phyloP scores from a whole-genome alignment of 2,888 invertebrate genomes.

The Oscheius sp. region DNA sequence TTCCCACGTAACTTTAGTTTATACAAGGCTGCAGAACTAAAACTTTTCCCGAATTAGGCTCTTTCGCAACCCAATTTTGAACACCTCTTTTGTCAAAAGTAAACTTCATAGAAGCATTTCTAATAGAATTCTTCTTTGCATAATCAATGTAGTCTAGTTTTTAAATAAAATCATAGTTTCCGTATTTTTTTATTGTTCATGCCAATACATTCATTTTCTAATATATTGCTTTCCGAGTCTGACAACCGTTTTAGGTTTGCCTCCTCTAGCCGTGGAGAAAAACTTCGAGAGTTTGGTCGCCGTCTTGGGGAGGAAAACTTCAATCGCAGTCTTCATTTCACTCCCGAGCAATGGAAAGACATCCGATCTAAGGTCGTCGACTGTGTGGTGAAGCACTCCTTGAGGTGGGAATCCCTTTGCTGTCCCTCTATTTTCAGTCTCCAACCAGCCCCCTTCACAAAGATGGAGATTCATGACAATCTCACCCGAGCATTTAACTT shows the following conservation, averaged over 20 bases:
- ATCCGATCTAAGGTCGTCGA: conserved; percentile 52
- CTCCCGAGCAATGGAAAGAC: conserved; percentile 62
- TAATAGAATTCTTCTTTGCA: no score
- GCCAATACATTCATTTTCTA: no score
- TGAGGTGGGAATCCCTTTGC: conserved; percentile 9
- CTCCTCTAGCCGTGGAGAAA: conserved; percentile 19
- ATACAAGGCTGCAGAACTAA: no score
- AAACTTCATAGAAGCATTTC: no score
- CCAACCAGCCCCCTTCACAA: conserved; percentile 25
- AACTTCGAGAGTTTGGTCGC: conserved; percentile 32
- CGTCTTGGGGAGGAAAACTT: conserved; percentile 41
- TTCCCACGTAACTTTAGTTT: no score
- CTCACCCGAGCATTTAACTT: conserved; percentile 63
- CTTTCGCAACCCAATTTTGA: no score
- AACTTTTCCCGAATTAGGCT: no score
- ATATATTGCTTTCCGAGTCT: no score
- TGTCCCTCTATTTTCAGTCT: conserved; percentile 4
- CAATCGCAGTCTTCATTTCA: conserved; percentile 52
- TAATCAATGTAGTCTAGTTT: no score
- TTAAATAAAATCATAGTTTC: no score
- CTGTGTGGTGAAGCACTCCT: conserved; percentile 38
- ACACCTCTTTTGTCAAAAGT: no score
- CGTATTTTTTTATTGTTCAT: neutral
- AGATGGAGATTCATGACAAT: conserved; percentile 46
- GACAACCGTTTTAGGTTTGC: conserved; percentile 5